phyloP scores from a whole-genome alignment of 2,797 vertebrate genomes.

The Halcyon smyrnensis region DNA sequence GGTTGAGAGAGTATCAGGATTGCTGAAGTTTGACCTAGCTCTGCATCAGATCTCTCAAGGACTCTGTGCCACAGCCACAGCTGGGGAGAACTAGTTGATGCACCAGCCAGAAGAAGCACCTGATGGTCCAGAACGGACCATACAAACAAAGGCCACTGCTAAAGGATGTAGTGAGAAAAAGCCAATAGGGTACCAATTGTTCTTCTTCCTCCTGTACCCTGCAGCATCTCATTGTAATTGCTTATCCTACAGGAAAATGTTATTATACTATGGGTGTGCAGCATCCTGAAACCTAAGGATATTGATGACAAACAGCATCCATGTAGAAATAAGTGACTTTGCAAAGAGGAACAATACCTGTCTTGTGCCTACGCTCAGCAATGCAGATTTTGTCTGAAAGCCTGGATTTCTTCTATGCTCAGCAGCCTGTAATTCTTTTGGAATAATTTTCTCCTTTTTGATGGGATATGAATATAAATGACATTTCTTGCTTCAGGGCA shows the following conservation, averaged over 20 bases:
- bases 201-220: not conserved
- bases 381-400: not conserved
- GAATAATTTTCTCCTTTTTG: not conserved
- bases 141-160: not conserved
- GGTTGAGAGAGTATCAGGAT: not conserved
- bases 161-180: not conserved
- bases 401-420: not conserved
- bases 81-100: not conserved
- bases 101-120: not conserved
- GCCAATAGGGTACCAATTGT: not conserved
- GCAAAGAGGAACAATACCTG: not conserved
- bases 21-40: not conserved
- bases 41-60: not conserved
- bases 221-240: not conserved
- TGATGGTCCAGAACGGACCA: accelerated
- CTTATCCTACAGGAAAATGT: not conserved
- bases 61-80: not conserved
- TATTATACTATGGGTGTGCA: not conserved
- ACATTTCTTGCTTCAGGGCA: not conserved
- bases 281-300: not conserved
- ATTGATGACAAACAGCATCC: not conserved
- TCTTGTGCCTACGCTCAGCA: not conserved
- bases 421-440: not conserved
- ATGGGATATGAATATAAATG: not conserved
- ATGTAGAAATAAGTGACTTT: constrained; percentile 10